Evolutionary conservation across 2,113 vertebrate species (phyloP).

Genomic region (Willisornis vidua): DNA sequence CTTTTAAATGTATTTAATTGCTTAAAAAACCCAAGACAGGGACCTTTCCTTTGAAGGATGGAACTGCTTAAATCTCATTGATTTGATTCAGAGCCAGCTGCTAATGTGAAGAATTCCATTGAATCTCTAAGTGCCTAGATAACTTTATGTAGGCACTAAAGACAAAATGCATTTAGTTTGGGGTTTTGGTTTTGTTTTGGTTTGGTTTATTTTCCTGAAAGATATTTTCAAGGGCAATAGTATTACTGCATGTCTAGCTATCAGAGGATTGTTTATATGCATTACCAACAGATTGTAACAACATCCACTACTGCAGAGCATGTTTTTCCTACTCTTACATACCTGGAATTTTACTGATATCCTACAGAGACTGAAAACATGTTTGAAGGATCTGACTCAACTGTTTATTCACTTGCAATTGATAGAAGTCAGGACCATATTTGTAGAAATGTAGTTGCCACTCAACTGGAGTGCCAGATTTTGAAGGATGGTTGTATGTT

Average conservation of each 20-base stretch:
- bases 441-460: neutral
- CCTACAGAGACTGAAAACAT: neutral
- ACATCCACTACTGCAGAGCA: neutral
- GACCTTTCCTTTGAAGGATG: neutral
- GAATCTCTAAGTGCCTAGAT: neutral
- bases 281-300: neutral
- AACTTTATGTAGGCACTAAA: neutral
- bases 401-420: neutral
- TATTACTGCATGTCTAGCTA: neutral
- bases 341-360: neutral
- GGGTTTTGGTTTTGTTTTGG: neutral
- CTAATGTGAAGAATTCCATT: slow-evolving; percentile 8
- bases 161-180: neutral
- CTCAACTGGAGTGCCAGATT: neutral
- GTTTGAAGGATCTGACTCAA: neutral
- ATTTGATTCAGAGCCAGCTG: neutral
- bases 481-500: neutral
- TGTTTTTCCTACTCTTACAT: neutral
- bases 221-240: neutral
- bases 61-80: neutral
- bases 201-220: neutral
- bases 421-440: neutral
- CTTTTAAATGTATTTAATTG: neutral
- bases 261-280: neutral
- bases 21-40: neutral